A percentile compares a stretch with the other conserved stretches of the same genome.
Evolutionary conservation across 2,888 invertebrate species (phyloP).

Genomic region (Elmis aenea): DNA sequence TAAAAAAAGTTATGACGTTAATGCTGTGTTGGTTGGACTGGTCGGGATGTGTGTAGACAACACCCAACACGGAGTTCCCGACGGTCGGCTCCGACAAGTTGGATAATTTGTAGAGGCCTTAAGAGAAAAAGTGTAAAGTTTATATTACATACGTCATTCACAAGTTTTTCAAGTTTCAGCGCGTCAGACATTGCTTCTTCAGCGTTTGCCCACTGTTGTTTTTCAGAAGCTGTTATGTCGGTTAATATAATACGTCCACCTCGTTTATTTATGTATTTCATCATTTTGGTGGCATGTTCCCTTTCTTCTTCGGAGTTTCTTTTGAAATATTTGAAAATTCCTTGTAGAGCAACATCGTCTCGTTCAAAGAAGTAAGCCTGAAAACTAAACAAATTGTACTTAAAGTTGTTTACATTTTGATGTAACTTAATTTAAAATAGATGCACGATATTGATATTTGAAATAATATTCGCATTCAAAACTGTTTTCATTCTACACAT

Average conservation of each 20-base stretch:
- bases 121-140: too few species aligned
- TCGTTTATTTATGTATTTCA: slow-evolving; percentile 69
- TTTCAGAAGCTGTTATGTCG: slow-evolving; percentile 58
- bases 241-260: slow-evolving; percentile 68
- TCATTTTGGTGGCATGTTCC: slow-evolving; percentile 70
- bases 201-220: slow-evolving; percentile 63
- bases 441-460: too few species aligned
- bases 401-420: too few species aligned
- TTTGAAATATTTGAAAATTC: slow-evolving; percentile 67
- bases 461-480: too few species aligned
- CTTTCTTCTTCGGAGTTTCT: slow-evolving; percentile 73
- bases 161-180: slow-evolving; percentile 68
- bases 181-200: slow-evolving; percentile 69
- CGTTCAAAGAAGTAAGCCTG: slow-evolving; percentile 76
- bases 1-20: too few species aligned
- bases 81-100: too few species aligned
- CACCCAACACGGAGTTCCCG: too few species aligned
- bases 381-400: slow-evolving; percentile 18
- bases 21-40: too few species aligned
- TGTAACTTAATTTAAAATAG: too few species aligned
- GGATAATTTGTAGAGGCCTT: too few species aligned
- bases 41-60: too few species aligned
- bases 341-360: slow-evolving; percentile 71
- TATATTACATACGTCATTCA: slow-evolving; percentile 66
- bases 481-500: too few species aligned